Conservation (phyloP, 2,888 invertebrate species). For the Troides oblongomaculatus region DNA sequence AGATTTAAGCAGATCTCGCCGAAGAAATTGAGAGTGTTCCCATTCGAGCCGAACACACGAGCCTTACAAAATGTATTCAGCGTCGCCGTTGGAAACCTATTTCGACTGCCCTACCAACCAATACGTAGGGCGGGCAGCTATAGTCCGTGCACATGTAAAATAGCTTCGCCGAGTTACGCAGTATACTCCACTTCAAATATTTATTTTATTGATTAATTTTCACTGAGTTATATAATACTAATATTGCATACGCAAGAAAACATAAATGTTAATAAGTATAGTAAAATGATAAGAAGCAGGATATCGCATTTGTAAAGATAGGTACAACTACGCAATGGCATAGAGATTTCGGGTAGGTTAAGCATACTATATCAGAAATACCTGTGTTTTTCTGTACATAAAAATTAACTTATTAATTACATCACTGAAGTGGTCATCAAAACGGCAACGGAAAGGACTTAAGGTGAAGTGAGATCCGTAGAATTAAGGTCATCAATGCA, state of each 20-base stretch:
- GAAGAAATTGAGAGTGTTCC: slow-evolving; percentile 56
- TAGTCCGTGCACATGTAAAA: slow-evolving; percentile 78
- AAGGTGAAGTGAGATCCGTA: too few species aligned
- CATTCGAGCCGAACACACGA: slow-evolving; percentile 61
- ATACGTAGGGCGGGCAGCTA: slow-evolving; percentile 72
- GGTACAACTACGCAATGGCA: too few species aligned
- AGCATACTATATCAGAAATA: too few species aligned
- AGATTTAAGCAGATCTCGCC: slow-evolving; percentile 51
- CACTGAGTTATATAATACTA: not conserved
- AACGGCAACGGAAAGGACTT: too few species aligned
- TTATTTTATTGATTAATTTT: not conserved
- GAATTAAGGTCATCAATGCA: too few species aligned
- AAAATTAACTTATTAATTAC: too few species aligned
- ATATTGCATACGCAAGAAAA: not conserved
- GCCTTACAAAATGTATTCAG: slow-evolving; percentile 69
- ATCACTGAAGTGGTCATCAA: too few species aligned
- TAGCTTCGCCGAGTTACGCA: slow-evolving; percentile 53
- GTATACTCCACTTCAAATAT: slow-evolving; percentile 56
- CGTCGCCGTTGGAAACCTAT: slow-evolving; percentile 72
- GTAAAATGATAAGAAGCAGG: too few species aligned
- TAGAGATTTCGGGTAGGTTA: too few species aligned
- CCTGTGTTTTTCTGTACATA: too few species aligned
- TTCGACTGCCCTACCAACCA: slow-evolving; percentile 68
- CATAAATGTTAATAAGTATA: too few species aligned
- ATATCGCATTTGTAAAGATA: too few species aligned